These are phyloP conservation scores for Phalera bucephala DNA, from an alignment of 2,888 invertebrate genomes.

Conservation along the genomic window DNA sequence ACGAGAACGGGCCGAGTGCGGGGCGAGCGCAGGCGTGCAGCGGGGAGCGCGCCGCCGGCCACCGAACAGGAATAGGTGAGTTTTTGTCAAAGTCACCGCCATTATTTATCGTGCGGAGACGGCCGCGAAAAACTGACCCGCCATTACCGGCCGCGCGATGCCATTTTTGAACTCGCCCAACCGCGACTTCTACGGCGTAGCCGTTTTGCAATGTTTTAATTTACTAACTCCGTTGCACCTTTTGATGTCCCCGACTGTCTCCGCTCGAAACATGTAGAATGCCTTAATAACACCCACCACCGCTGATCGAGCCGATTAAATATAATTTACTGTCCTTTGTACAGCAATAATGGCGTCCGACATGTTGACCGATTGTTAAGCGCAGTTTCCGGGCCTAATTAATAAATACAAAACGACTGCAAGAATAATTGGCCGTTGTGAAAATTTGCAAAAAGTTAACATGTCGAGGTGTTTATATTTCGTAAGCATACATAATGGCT, in stretches of 20 bases:
- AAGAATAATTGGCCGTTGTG: constrained; percentile 31
- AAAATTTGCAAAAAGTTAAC: constrained; percentile 25
- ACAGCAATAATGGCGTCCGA: constrained; percentile 26
- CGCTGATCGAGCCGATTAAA: constrained; percentile 26
- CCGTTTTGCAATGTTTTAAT: constrained; percentile 80
- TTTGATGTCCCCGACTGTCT: constrained; percentile 73
- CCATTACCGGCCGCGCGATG: constrained; percentile 68
- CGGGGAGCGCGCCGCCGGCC: constrained; percentile 72
- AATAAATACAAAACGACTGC: too few species aligned
- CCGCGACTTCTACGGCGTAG: constrained; percentile 64
- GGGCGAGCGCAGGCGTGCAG: constrained; percentile 30
- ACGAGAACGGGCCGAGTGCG: constrained; percentile 41
- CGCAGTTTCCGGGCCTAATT: constrained; percentile 11
- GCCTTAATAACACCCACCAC: constrained; percentile 29
- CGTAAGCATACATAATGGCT: constrained; percentile 65
- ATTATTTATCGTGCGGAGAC: constrained; percentile 83
- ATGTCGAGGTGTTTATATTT: constrained; percentile 46
- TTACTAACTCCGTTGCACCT: constrained; percentile 55
- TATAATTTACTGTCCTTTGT: constrained; percentile 23
- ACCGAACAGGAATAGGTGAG: constrained; percentile 81
- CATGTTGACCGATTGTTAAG: constrained; percentile 25
- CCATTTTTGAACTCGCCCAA: constrained; percentile 77
- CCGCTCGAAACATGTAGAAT: constrained; percentile 44
- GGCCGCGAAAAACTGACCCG: constrained; percentile 80
- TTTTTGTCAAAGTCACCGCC: constrained; percentile 81